Conservation (phyloP, 2,888 invertebrate genomes). For the Catonia carolina region DNA sequence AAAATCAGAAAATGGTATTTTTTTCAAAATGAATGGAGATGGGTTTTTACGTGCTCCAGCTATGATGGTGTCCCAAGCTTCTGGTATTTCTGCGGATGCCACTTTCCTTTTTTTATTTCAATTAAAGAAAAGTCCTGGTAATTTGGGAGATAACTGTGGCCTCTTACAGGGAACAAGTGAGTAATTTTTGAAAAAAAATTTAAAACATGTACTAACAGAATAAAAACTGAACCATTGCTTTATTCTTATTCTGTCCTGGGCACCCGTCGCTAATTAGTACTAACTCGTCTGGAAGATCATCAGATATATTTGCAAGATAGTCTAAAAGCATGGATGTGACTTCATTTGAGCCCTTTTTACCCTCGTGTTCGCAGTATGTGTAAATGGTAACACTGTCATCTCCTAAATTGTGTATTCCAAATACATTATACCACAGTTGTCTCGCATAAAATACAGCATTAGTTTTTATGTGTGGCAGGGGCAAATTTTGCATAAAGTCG, state of each 20-base stretch:
- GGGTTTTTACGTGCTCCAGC: no score
- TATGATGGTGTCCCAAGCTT: no score
- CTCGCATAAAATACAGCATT: no score
- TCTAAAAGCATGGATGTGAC: background rate
- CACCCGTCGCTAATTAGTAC: background rate
- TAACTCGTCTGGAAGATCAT: background rate
- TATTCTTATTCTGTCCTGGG: slow-evolving; percentile 9
- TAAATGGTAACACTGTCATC: background rate
- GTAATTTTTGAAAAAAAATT: background rate
- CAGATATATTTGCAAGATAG: background rate
- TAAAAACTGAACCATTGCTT: slow-evolving; percentile 10
- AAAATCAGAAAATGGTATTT: no score
- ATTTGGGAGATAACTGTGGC: slow-evolving; percentile 7
- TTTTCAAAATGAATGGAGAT: no score
- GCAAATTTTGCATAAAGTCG: no score
- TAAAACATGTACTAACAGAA: background rate
- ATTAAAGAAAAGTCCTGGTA: slow-evolving; percentile 11
- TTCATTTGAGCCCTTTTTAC: background rate
- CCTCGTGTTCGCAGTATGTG: background rate
- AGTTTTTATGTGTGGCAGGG: no score
- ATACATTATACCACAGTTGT: background rate
- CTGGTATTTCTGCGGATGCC: no score
- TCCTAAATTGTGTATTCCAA: background rate
- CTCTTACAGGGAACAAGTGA: slow-evolving; percentile 4
- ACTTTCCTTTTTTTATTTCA: no score